Evolutionary conservation across 2,113 vertebrate genomes (phyloP).

Genomic region (Synodontis membranacea): DNA sequence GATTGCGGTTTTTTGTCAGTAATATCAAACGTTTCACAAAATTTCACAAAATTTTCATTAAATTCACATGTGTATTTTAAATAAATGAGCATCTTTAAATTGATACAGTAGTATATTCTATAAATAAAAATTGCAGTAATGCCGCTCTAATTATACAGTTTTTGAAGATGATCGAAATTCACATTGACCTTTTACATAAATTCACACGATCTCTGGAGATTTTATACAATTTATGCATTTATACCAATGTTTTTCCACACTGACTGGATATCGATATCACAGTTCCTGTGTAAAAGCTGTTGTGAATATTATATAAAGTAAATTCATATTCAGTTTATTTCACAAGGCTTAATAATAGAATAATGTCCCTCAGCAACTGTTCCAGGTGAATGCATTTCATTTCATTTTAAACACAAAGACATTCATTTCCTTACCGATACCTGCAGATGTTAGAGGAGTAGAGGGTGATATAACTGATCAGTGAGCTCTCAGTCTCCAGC

Average conservation of each 20-base stretch:
- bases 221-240: too few relatives aligned
- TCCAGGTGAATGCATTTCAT: background rate
- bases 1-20: background rate
- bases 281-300: background rate
- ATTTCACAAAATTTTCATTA: background rate
- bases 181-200: background rate
- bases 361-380: background rate
- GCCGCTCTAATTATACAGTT: background rate
- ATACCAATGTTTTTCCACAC: background rate
- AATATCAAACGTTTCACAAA: background rate
- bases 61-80: background rate
- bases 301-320: background rate
- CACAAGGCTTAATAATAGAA: background rate
- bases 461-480: slow-evolving; percentile 10
- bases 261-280: background rate
- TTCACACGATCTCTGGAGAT: background rate
- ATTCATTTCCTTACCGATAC: slow-evolving; percentile 13
- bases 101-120: background rate
- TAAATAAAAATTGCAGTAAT: background rate
- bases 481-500: slow-evolving; percentile 3
- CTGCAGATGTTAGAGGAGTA: background rate
- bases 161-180: background rate
- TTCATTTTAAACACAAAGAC: background rate
- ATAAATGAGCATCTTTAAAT: background rate
- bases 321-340: background rate